Evolutionary conservation across 2,797 vertebrate species (phyloP), one percentile per base, ranked within the genome.

Genomic region (Mastacembelus armatus): DNA sequence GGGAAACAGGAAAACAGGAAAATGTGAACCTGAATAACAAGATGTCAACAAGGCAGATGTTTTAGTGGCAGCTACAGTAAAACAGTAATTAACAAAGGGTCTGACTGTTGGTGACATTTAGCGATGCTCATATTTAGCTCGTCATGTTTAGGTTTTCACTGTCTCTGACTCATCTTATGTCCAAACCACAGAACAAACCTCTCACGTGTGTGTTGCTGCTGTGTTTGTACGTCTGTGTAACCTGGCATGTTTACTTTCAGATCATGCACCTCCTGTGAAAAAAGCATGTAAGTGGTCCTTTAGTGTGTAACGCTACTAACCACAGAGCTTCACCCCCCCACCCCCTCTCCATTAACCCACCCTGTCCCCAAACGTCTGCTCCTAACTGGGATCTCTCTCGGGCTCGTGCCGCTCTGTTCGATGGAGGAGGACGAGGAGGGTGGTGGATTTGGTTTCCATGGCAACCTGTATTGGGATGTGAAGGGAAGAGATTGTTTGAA

Each of bases 191-290:
- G n/a, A n/a, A n/a, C n/a, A n/a, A n/a, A n/a, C n/a, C n/a, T n/a
- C n/a, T 38, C 42, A 16, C 30, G 6, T 54, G 38, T 26, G 29
- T 61, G 65, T 58, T 52, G 40, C 11, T 33, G 38, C 35, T 39
- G 48, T 78, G 72, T 65, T 70, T 60, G 32, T 45, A 1, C 8
- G 30, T 60, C 50, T 19, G n/a, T 89, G 69, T 89, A 95, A 93
- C 65, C 74, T 90, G 68, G 88, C 92, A 92, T 94, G 83, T 98
- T 94, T 95, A 87, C 94, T 96, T 95, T 85, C 96, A 98, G 96
- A 93, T 96, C 92, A 85, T 91, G 82, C 89, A 62, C 90, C 93
- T 84, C 93, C 94, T 90, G 90, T 94, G 93, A 95, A 70, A 93
- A 92, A 74, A 91, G 88, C 94, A 95, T 90, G 96, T 97, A 96